Base-by-base conservation (phyloP, 23 tunicate species). In the Styela clava region DNA sequence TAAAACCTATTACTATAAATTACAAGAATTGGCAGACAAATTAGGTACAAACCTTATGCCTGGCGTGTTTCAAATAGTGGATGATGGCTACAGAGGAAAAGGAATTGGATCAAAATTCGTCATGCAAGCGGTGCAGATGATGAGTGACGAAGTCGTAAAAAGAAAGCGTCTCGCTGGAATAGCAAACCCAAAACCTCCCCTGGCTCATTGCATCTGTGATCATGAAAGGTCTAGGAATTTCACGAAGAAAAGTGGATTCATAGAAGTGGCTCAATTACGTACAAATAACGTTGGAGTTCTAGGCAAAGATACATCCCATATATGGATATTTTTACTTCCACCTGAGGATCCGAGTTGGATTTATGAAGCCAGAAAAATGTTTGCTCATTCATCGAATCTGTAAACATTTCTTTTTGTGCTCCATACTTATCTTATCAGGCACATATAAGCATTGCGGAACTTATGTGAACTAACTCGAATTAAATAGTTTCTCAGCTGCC, bases 291-390 rank as follows among this genome's bases (percentile, higher is more conserved):
- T 20, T 20, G 63, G 63, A 16, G 20, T 20, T 56, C 19, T 16
- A 20, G n/a, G n/a, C n/a, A 68, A 16, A 12, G 27, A 68, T 21
- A 68, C n/a, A 29, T 73, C 78, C 22, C 12, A 18, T 31, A 7
- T 73, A 9, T 73, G 78, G 78, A 19, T 73, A 28, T 73, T 73
- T 73, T 31, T 73, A 16, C 32, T 23, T 73, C 56, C 78, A 12
- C 78, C 78, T n/a, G 78, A 73, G 20, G 56, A 73, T 73, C 78
- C 78, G 29, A 28, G 18, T 16, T 73, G 78, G 78, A 51, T 73
- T 12, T 37, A 73, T 33, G 20, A 28, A 30, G 78, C 32, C 16
- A 73, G 51, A 31, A 73, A 33, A 12, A 51, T 20, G 37, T 73
- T 30, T 21, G n/a, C 23, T 18, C 32, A 73, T 28, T 20, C 63